Base-by-base conservation (phyloP, 2,888 invertebrate species). In the Callyntrura guangdongensis region DNA sequence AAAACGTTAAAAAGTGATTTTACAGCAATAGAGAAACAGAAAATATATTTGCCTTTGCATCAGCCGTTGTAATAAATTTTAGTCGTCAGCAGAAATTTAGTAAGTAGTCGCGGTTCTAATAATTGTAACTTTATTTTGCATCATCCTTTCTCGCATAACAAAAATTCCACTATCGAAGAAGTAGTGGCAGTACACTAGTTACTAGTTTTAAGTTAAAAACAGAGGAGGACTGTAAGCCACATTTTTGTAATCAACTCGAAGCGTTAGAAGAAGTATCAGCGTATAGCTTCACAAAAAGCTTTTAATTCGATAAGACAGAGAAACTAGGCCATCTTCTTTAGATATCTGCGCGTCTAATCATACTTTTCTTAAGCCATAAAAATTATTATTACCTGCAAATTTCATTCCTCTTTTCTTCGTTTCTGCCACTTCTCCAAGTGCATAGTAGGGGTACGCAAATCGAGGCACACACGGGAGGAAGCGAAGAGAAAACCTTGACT, bases 401-500 rank as follows among this genome's bases (percentile, higher is more conserved):
- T 87, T 81, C 79, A 61, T 81, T 86, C 25, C 47, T 64, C 22
- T 67, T 83, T 67, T 14, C 53, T 53, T 53, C 11, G n/a, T 2
- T 61, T n/a, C 9, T 72, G 8, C 72, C 22, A n/a, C 27, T 74
- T 72, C 64, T 64, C 85, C 84, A 84, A 69, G 49, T 84, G n/a
- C 69, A 67, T 6, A n/a, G n/a, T 67, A 36, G 36, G 67, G 27
- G 27, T 14, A 25, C 67, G 12, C 67, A 49, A n/a, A 64, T 67
- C 67, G 83, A 83, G 49, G 86, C 36, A 36, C 86, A 61, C 79
- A 72, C 69, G 69, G 69, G 69, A 20, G 61, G 61, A 74, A 74
- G 67, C 36, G 87, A 81, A 81, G 87, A 87, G 87, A 87, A 87
- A 87, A 87, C 87, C 81, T 87, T 87, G 87, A 87, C 59, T 61